Percentiles rank a stretch among this genome's conserved stretches.
phyloP scores from a whole-genome alignment of 92 coral and sea anemone species.

The Porites rus region DNA sequence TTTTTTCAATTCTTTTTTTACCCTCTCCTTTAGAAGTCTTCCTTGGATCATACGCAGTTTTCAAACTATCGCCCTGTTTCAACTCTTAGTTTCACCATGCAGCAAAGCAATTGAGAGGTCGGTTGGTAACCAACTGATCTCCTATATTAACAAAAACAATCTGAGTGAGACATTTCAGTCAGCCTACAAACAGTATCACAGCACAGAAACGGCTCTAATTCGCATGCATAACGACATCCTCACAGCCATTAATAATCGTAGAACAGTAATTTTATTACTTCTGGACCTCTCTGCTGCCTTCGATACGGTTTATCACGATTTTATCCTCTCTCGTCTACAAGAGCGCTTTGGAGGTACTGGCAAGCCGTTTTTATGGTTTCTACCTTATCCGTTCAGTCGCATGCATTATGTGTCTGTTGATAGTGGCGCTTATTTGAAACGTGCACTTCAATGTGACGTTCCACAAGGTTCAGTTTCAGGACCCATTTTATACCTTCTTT shows the following conservation, averaged over 20 bases:
- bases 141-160: constrained; percentile 4
- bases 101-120: too few relatives aligned
- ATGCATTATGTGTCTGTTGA: background rate
- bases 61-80: too few relatives aligned
- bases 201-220: constrained; percentile 60
- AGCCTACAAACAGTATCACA: constrained; percentile 52
- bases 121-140: background rate
- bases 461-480: background rate
- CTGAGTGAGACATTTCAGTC: constrained; percentile 33
- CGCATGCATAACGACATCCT: constrained; percentile 40
- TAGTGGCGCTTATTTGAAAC: background rate
- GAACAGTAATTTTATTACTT: background rate
- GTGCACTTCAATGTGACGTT: background rate
- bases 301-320: background rate
- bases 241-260: constrained; percentile 11
- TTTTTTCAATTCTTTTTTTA: too few relatives aligned
- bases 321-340: background rate
- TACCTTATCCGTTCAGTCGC: background rate
- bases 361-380: background rate
- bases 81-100: too few relatives aligned
- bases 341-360: too few relatives aligned
- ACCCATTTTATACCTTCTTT: background rate
- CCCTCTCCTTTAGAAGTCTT: too few relatives aligned
- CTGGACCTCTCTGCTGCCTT: background rate
- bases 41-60: too few relatives aligned